Percentiles rank a stretch among this genome's conserved stretches.
phyloP scores from a whole-genome alignment of 2,888 invertebrate species.

The Standfussiana lucernea region DNA sequence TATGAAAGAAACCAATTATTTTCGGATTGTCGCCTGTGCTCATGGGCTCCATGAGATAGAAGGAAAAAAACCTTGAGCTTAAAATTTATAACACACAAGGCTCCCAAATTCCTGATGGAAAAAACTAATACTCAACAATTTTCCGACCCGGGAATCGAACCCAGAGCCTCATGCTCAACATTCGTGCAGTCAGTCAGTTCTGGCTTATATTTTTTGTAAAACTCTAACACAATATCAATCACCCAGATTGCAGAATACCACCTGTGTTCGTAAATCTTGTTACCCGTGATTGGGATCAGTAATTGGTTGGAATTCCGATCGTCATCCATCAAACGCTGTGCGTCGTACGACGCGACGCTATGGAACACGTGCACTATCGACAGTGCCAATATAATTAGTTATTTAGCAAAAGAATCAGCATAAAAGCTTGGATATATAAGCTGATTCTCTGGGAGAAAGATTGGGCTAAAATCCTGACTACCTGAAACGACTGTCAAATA shows the following conservation, averaged over 20 bases:
- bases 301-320: conserved; percentile 46
- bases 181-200: too few relatives aligned
- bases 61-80: background rate
- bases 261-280: conserved; percentile 23
- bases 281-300: conserved; percentile 48
- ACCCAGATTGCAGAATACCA: conserved; percentile 22
- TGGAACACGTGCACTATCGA: conserved; percentile 7
- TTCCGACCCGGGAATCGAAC: too few relatives aligned
- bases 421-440: too few relatives aligned
- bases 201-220: background rate
- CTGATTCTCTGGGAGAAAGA: too few relatives aligned
- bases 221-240: conserved; percentile 21
- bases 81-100: background rate
- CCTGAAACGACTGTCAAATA: too few relatives aligned
- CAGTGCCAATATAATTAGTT: conserved; percentile 17
- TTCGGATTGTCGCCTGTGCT: background rate
- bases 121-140: too few relatives aligned
- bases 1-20: background rate
- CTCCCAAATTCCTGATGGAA: background rate
- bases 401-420: conserved; percentile 12
- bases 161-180: too few relatives aligned
- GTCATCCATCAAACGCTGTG: conserved; percentile 38
- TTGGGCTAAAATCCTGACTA: too few relatives aligned
- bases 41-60: background rate
- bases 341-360: background rate